Evolutionary conservation across 2,888 invertebrate genomes (phyloP).

Genomic region (Tricholauxania praeusta): DNA sequence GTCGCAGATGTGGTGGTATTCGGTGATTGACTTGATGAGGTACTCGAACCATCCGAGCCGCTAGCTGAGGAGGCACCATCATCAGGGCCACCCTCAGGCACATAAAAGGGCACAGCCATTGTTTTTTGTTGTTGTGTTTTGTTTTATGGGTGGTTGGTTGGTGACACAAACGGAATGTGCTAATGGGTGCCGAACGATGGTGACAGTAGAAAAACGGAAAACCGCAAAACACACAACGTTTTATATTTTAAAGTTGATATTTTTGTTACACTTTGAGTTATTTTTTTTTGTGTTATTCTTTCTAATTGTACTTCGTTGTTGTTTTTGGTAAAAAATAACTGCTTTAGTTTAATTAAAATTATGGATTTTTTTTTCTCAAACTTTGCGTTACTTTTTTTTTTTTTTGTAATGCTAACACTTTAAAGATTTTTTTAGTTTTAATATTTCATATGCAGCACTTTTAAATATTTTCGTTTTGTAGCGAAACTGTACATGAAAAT

Average conservation of each 20-base stretch:
- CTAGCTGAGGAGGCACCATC: conserved; percentile 56
- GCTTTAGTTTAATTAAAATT: no score
- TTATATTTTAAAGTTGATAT: no score
- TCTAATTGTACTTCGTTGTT: no score
- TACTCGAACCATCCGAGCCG: conserved; percentile 48
- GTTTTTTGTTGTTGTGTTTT: conserved; percentile 41
- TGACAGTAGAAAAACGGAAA: neutral
- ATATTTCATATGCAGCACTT: neutral
- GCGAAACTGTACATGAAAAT: conserved; percentile 25
- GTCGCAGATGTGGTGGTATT: conserved; percentile 64
- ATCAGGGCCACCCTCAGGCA: conserved; percentile 67
- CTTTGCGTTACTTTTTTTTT: no score
- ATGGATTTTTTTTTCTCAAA: no score
- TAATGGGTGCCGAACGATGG: neutral
- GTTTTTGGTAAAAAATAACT: no score
- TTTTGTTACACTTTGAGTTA: no score
- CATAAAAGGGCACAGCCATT: conserved; percentile 68
- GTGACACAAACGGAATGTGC: neutral
- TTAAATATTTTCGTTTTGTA: neutral
- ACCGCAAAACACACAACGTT: conserved; percentile 4
- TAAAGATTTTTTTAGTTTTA: neutral
- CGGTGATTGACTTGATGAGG: conserved; percentile 62
- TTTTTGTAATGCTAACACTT: neutral
- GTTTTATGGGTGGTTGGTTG: conserved; percentile 29
- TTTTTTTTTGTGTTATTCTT: no score